Percentiles rank a stretch among this genome's conserved stretches.
phyloP scores from a whole-genome alignment of 1,140 invertebrate genomes.

The Drosophila elegans region DNA sequence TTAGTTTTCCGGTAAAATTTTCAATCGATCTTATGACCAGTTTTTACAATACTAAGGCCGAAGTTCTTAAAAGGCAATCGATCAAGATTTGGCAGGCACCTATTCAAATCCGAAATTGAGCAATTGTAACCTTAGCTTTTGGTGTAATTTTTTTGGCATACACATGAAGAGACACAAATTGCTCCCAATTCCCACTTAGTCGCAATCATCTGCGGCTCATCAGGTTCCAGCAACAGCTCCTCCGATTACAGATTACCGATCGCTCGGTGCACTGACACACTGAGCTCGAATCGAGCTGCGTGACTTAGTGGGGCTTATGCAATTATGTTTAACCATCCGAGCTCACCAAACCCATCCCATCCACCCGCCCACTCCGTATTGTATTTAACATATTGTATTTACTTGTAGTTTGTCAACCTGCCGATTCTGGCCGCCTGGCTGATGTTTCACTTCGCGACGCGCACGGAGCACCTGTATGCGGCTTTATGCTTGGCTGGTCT shows the following conservation, averaged over 20 bases:
- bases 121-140: slow-evolving; percentile 4
- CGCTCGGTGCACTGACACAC: slow-evolving; percentile 61
- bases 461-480: slow-evolving; percentile 87
- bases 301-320: slow-evolving; percentile 46
- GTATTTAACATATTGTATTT: background rate
- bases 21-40: too few species aligned
- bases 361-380: background rate
- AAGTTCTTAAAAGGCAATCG: too few species aligned
- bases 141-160: slow-evolving; percentile 34
- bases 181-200: slow-evolving; percentile 22
- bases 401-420: slow-evolving; percentile 86
- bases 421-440: slow-evolving; percentile 91
- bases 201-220: slow-evolving; percentile 46
- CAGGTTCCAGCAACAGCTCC: slow-evolving; percentile 5
- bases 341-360: background rate
- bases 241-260: slow-evolving; percentile 36
- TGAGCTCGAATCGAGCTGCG: slow-evolving; percentile 55
- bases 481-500: slow-evolving; percentile 89
- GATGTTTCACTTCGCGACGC: slow-evolving; percentile 88
- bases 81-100: too few species aligned
- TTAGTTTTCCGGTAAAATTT: too few species aligned
- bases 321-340: slow-evolving; percentile 60
- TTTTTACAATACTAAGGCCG: too few species aligned
- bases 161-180: slow-evolving; percentile 13
- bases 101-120: slow-evolving; percentile 10